Base-by-base conservation (phyloP, 2,113 vertebrate genomes). In the Dunckerocampus dactyliophorus region DNA sequence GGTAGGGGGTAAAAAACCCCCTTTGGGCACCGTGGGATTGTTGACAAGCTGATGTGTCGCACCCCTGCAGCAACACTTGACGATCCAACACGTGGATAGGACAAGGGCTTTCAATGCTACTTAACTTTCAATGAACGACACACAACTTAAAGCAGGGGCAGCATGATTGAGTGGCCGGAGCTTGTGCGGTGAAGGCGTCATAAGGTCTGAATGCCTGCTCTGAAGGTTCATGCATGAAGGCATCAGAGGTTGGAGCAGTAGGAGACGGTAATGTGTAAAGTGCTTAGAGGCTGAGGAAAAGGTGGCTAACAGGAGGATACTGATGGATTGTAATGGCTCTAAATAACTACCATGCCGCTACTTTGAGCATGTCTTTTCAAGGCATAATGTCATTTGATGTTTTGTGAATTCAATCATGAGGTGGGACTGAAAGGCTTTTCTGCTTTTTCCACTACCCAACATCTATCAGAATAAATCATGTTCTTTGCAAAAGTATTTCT, bases 41-140 rank as follows among this genome's bases (percentile, higher is more conserved):
- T 72, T 62, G 75, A 82, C 59, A 58, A 66, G 67, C 61, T 53
- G 19, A 28, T 0, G 3, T 22, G 59, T 69, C 67, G 53, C 48
- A 34, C 63, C 65, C 71, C 71, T 58, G 9, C 65, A 59, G 68
- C 43, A 61, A 50, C 22, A 43, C 59, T 50, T 19, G 62, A 67
- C 67, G 45, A 61, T n/a, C 63, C 59, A 39, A 22, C 48, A 43
- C 14, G 47, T 45, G 9, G 56, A 52, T 47, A 28, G 60, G 68
- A 69, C 24, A 42, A 62, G 58, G 58, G 71, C 69, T 71, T 67
- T 67, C 19, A 77, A 55, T 39, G 12, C 59, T 64, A 55, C 71
- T 79, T 64, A 74, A 84, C 59, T 56, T 52, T 71, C 70, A 59
- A 70, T 58, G 68, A 58, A 77, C 62, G 64, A 79, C 62, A 34